A percentile compares a stretch with the other conserved stretches of the same genome.
Evolutionary conservation across 2,888 invertebrate species (phyloP).

Genomic region (Campaea margaritaria): DNA sequence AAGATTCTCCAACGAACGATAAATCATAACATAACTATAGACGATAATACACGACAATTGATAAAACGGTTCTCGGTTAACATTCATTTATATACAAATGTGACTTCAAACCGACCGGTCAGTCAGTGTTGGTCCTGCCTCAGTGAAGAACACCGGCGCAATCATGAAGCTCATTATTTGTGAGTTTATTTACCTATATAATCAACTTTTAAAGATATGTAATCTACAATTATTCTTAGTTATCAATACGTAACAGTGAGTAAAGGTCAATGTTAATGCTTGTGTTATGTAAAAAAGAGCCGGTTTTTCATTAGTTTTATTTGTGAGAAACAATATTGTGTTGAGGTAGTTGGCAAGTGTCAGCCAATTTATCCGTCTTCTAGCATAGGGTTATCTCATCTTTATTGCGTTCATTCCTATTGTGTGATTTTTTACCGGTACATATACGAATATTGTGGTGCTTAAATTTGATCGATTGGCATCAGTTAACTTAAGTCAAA

Average conservation of each 20-base stretch:
- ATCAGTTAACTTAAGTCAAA: too few relatives aligned
- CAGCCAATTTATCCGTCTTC: too few relatives aligned
- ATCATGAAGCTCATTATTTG: constrained; percentile 56
- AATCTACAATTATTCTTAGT: background rate
- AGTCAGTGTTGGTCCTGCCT: constrained; percentile 55
- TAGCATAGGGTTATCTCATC: background rate
- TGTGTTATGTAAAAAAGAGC: background rate
- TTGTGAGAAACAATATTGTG: too few relatives aligned
- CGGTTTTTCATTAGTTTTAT: background rate
- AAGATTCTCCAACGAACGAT: background rate
- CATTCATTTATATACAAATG: constrained; percentile 26
- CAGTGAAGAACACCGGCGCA: constrained; percentile 39
- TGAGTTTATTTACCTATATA: constrained; percentile 45
- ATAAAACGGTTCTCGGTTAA: constrained; percentile 1
- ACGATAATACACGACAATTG: background rate
- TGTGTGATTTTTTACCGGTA: too few relatives aligned
- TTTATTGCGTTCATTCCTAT: too few relatives aligned
- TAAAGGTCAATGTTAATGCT: background rate
- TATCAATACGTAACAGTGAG: background rate
- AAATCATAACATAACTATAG: background rate
- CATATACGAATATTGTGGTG: too few relatives aligned
- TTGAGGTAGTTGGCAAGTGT: too few relatives aligned
- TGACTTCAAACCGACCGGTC: constrained; percentile 44
- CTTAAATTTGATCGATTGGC: too few relatives aligned
- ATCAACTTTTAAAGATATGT: background rate